phyloP scores from a whole-genome alignment of 2,888 invertebrate species.

The Acleris holmiana region DNA sequence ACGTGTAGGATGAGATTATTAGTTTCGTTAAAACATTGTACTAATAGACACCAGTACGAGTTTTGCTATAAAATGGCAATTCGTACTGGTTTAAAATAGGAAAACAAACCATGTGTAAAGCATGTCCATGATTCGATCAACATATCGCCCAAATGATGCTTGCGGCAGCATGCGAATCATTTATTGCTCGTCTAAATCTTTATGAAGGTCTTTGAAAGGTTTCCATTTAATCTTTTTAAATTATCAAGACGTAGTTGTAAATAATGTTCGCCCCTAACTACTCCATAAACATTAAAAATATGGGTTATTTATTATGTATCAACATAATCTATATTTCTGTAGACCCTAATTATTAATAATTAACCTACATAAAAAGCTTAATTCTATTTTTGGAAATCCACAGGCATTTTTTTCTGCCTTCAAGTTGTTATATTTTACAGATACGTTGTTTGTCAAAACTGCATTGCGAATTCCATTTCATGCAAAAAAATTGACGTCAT shows the following conservation, averaged over 20 bases:
- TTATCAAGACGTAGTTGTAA: background rate
- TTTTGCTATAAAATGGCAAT: no score
- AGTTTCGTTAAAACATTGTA: no score
- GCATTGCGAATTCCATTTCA: conserved; percentile 31
- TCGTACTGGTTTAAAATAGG: no score
- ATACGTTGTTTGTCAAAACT: background rate
- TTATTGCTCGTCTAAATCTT: conserved; percentile 64
- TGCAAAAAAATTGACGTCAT: conserved; percentile 20
- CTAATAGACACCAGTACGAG: no score
- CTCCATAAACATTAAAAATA: background rate
- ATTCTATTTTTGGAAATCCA: no score
- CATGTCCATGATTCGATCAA: conserved; percentile 18
- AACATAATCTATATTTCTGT: no score
- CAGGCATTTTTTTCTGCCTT: background rate
- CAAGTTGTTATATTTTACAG: background rate
- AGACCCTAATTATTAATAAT: no score
- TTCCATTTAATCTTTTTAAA: conserved; percentile 58
- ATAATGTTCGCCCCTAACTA: no score
- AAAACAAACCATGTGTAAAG: background rate
- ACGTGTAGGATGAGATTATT: no score
- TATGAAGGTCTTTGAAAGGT: conserved; percentile 79
- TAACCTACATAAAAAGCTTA: background rate
- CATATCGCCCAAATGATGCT: conserved; percentile 40
- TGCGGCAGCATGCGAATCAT: conserved; percentile 60
- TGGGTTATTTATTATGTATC: no score